Evolutionary conservation across 2,888 invertebrate species (phyloP).

Genomic region (Laothoe populi): DNA sequence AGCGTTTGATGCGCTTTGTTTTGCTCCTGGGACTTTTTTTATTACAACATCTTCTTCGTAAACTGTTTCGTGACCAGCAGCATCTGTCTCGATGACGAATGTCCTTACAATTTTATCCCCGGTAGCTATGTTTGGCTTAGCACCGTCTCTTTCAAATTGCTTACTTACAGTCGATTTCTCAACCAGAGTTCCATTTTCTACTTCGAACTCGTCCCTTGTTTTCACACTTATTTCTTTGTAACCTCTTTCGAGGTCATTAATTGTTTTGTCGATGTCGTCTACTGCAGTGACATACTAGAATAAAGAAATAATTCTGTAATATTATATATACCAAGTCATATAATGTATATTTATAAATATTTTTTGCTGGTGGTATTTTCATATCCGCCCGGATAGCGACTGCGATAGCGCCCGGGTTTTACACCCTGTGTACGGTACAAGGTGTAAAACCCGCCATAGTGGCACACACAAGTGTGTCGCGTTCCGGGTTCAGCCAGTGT

Average conservation of each 20-base stretch:
- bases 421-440: too few species aligned
- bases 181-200: constrained; percentile 44
- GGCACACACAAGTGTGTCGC: too few species aligned
- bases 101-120: constrained; percentile 49
- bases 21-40: constrained; percentile 40
- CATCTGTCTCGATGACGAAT: constrained; percentile 51
- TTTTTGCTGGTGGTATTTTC: background rate
- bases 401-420: too few species aligned
- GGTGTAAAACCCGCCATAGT: too few species aligned
- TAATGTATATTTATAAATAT: background rate
- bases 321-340: background rate
- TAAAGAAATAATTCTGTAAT: constrained; percentile 18
- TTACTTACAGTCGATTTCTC: constrained; percentile 47
- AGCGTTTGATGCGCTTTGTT: background rate
- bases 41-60: constrained; percentile 63
- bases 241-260: constrained; percentile 36
- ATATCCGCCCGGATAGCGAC: too few species aligned
- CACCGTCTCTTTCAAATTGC: constrained; percentile 42
- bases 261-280: constrained; percentile 40
- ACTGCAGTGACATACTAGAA: constrained; percentile 43
- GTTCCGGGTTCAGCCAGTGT: too few species aligned
- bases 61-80: constrained; percentile 52
- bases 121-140: constrained; percentile 35
- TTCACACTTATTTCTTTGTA: constrained; percentile 44
- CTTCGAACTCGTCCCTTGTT: constrained; percentile 44